Base-by-base conservation (phyloP, 2,113 vertebrate species). In the Muscicapa adusta region DNA sequence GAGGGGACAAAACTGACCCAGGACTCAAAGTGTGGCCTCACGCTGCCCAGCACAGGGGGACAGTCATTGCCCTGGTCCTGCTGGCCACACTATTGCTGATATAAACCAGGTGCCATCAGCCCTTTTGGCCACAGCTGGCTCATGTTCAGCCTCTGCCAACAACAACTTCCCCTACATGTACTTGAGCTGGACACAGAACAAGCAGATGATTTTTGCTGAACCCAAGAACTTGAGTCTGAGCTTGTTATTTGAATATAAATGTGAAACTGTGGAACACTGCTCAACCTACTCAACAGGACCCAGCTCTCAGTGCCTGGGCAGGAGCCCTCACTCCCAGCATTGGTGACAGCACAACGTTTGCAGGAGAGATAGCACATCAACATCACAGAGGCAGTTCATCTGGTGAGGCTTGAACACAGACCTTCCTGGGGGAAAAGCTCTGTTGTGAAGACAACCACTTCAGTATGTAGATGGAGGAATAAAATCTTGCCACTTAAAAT, bases 401-500 rank as follows among this genome's bases (percentile, higher is more conserved):
- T 38, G 19, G 36, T 43, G 48, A 66, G 45, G 48, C 15, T 6
- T 33, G 19, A 73, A 58, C 14, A 8, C 1, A 36, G 0, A 94
- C 24, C 33, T 76, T 89, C 58, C 78, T 58, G 29, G 12, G 68
- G 74, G 36, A 73, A 40, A 70, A 61, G 36, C 45, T 82, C 87
- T 50, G 13, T 62, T 62, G 34, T 18, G 57, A 76, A 89, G 78
- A 87, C n/a, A 89, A 56, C 29, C 62, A 68, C 50, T 93, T 50
- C 42, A 24, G 26, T 25, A 56, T 36, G 33, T 6, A 43, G 71
- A 85, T 2, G 0, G 34, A 85, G 23, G 45, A 92, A 85, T 34
- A 68, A 58, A 57, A 91, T 42, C 26, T 85, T 66, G 66, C 42
- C 58, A 92, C 31, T 94, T 80, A 85, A 91, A 91, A 83, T 29